A percentile compares a stretch with the other conserved stretches of the same genome.
Evolutionary conservation across 2,888 invertebrate species (phyloP).

Genomic region (Megastigmus dorsalis): DNA sequence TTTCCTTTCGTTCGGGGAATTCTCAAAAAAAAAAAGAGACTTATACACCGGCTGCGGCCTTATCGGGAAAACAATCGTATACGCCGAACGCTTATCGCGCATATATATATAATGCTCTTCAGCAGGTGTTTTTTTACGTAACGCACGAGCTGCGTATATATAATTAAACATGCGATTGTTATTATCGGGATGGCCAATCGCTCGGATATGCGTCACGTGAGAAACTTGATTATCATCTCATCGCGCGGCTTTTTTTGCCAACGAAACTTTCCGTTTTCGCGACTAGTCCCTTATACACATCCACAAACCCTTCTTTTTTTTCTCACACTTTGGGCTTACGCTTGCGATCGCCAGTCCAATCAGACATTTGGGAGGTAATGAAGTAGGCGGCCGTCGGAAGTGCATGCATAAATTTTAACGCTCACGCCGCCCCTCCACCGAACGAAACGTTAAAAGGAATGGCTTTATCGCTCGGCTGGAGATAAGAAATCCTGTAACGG

Average conservation of each 20-base stretch:
- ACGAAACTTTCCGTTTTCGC: slow-evolving; percentile 30
- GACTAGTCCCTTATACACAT: too few species aligned
- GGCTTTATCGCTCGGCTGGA: not conserved
- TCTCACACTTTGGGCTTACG: too few species aligned
- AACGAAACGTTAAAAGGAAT: not conserved
- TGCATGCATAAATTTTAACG: slow-evolving; percentile 2
- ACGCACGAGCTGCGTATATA: not conserved
- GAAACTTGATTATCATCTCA: slow-evolving; percentile 26
- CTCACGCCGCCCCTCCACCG: too few species aligned
- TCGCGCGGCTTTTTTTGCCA: not conserved
- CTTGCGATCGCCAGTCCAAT: too few species aligned
- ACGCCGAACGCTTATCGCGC: too few species aligned
- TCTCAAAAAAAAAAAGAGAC: too few species aligned
- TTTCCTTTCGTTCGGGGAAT: too few species aligned
- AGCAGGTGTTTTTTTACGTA: slow-evolving; percentile 32
- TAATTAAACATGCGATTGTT: slow-evolving; percentile 27
- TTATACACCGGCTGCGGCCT: too few species aligned
- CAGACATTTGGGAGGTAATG: too few species aligned
- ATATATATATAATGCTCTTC: not conserved
- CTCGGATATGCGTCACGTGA: slow-evolving; percentile 14
- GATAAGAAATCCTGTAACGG: not conserved
- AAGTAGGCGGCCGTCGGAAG: not conserved
- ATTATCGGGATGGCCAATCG: slow-evolving; percentile 31
- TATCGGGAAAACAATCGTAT: too few species aligned
- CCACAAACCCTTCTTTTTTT: too few species aligned